Base-by-base conservation (phyloP, 2,888 invertebrate genomes). In the Sclerodermus sp. region DNA sequence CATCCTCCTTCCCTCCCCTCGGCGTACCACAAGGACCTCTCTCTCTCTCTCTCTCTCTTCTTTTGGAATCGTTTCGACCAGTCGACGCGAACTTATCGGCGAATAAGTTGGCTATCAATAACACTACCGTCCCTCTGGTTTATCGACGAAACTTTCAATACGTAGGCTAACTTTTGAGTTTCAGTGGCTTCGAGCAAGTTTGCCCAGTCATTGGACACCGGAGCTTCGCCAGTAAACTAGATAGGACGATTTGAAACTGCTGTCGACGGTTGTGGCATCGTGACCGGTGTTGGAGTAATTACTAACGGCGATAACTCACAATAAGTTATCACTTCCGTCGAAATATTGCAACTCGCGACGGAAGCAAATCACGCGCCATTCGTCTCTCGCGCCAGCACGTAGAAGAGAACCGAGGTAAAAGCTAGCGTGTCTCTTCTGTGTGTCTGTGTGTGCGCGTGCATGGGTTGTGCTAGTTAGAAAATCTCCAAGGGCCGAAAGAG, bases 181-280 rank as follows among this genome's bases (percentile, higher is more conserved):
- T 46, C 14, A 42, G 34, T 29, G 42, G 58, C 47, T 55, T 58
- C 52, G 50, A 52, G 52, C 46, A 59, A 59, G 50, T 59, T 59
- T 58, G 50, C 50, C 55, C 55, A 50, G 45, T 50, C 48, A 14
- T 23, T 18, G 52, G 55, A 45, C 52, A 46, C 36, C 34, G 51
- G 47, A 53, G 50, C 34, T 34, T 34, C 34, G 12, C 6, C 34
- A 34, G 34, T 34, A 34, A 34, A 34, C 34, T 34, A 34, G 34
- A 34, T 34, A 8, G 34, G 34, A 34, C 34, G 34, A 34, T 34
- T 34, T 34, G 34, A 13, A 34, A 34, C 34, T 34, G 34, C 34
- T 13, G 34, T 13, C 34, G 34, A 34, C 34, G 34, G 12, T 13
- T 34, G 34, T 34, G 34, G 34, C 13, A 23, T 23, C 23, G 23